phyloP scores from a whole-genome alignment of 1,140 invertebrate genomes.

The Conus ventricosus region DNA sequence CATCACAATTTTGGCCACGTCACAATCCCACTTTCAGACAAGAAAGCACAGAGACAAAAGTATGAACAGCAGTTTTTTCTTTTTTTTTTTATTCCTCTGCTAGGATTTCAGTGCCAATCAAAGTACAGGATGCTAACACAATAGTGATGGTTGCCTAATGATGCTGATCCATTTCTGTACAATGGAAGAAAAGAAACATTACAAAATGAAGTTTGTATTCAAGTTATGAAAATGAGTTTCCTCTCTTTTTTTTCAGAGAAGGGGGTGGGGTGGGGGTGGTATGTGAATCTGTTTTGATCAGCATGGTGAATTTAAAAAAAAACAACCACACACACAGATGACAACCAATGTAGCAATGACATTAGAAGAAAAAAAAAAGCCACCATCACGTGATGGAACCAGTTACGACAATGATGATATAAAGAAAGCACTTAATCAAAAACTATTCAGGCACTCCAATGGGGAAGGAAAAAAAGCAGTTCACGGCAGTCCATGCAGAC shows the following conservation, averaged over 20 bases:
- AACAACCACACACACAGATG: not conserved
- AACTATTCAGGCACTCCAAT: not conserved
- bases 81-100: not conserved
- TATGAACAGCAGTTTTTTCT: not conserved
- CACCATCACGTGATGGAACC: not conserved
- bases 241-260: not conserved
- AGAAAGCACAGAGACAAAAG: not conserved
- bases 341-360: not conserved
- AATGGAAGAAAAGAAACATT: not conserved
- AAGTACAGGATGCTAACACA: slow-evolving; percentile 10
- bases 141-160: not conserved
- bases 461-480: not conserved
- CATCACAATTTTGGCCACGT: too few relatives aligned
- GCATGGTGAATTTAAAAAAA: not conserved
- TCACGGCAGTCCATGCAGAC: not conserved
- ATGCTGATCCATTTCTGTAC: not conserved
- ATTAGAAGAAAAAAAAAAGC: not conserved
- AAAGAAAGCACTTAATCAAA: too few relatives aligned
- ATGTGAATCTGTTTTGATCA: not conserved
- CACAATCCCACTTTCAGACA: too few relatives aligned
- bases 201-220: not conserved
- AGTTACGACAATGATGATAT: too few relatives aligned
- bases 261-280: not conserved
- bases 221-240: not conserved
- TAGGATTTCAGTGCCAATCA: not conserved